Conservation (phyloP, 2,888 invertebrate genomes). For the Pherbina coryleti region DNA sequence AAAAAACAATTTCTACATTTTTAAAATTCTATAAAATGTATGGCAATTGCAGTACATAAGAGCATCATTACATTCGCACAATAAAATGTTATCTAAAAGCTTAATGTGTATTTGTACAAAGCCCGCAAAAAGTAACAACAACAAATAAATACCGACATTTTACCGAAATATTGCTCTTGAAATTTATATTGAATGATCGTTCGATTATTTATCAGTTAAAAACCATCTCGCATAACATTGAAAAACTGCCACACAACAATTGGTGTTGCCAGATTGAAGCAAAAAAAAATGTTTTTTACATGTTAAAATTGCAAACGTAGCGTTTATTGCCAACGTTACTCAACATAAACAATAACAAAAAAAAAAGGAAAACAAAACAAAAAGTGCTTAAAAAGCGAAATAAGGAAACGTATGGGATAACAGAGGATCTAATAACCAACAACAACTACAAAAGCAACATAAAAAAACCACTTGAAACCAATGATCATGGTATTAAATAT, state of each 20-base stretch:
- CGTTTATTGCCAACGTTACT: background rate
- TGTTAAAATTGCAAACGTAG: background rate
- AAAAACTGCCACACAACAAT: background rate
- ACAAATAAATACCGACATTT: background rate
- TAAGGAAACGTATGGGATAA: background rate
- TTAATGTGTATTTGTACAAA: too few species aligned
- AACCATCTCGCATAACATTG: slow-evolving; percentile 9
- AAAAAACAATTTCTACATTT: too few species aligned
- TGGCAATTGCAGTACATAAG: too few species aligned
- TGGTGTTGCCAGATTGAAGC: slow-evolving; percentile 6
- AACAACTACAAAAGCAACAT: background rate
- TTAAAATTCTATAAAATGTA: too few species aligned
- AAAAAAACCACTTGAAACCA: background rate
- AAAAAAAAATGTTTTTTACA: background rate
- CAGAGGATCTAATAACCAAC: background rate
- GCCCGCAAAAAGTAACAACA: background rate
- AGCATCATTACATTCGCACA: too few species aligned
- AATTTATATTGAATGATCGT: slow-evolving; percentile 19
- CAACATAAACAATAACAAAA: slow-evolving; percentile 9
- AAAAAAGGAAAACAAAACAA: slow-evolving; percentile 5
- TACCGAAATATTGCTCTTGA: background rate
- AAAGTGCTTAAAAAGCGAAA: background rate
- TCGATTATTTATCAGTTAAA: slow-evolving; percentile 10
- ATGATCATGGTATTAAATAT: slow-evolving; percentile 20
- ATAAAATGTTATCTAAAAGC: too few species aligned